These are phyloP conservation scores for Camponotus vicinus DNA, from an alignment of 1,140 invertebrate species.

Conservation along the genomic window DNA sequence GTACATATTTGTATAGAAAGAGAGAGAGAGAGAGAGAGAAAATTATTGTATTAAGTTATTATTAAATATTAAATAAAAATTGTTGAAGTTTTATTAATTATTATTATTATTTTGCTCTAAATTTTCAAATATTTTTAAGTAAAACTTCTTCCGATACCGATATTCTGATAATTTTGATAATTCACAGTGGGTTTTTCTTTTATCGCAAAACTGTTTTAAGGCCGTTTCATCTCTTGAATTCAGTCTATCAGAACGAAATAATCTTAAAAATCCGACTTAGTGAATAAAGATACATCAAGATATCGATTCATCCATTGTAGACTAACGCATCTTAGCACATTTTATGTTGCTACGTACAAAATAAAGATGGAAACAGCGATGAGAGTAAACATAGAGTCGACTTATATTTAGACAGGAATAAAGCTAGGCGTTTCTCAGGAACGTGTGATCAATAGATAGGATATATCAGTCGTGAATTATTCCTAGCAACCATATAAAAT, in stretches of 20 bases:
- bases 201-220: not conserved
- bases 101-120: not conserved
- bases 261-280: not conserved
- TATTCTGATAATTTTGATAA: not conserved
- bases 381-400: slow-evolving; percentile 26
- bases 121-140: not conserved
- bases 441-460: slow-evolving; percentile 49
- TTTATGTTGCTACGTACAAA: not conserved
- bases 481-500: slow-evolving; percentile 1
- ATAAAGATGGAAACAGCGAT: slow-evolving; percentile 18
- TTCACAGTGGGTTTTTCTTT: not conserved
- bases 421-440: slow-evolving; percentile 27
- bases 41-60: not conserved
- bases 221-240: not conserved
- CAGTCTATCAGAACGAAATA: slow-evolving; percentile 24
- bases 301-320: slow-evolving; percentile 1
- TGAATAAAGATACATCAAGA: slow-evolving; percentile 1
- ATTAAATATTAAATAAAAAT: not conserved
- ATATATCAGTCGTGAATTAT: slow-evolving; percentile 42
- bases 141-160: not conserved
- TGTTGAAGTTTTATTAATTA: not conserved
- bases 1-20: not conserved
- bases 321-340: not conserved
- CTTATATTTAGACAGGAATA: slow-evolving; percentile 46
- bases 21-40: not conserved